Base-by-base conservation (phyloP, 2,797 vertebrate genomes). In the Columba guinea region DNA sequence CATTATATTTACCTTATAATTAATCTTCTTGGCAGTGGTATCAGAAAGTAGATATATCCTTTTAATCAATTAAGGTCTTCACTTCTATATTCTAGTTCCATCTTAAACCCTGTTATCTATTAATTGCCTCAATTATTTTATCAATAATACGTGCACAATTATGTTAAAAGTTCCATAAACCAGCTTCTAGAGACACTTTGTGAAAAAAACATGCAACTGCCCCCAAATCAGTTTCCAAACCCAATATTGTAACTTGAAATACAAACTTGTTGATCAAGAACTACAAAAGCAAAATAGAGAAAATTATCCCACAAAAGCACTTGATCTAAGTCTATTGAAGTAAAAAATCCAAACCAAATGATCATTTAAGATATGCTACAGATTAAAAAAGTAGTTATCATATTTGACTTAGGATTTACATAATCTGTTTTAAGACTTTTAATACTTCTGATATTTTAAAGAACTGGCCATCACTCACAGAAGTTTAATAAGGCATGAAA, bases 51-150 rank as follows among this genome's bases (percentile, higher is more conserved):
- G 37, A 62, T 62, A 92, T 82, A 91, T 93, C 13, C 46, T 96
- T 95, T 82, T 55, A 78, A 94, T 90, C 30, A 85, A 69, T 81
- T 91, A 91, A 77, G 44, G 39, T 75, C 20, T 78, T 94, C 7
- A 75, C 67, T 87, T 93, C 51, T 39, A 84, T 28, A 84, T 64
- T 67, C 56, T 65, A 56, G 56, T 56, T 93, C 53, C 60, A 92
- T 63, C 53, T 83, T 84, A 48, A 96, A 93, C 62, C 73, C 76
- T 56, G 59, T 58, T 84, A 89, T 12, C 2, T 55, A 93, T 30
- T 69, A 87, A 93, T 35, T 77, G 84, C 49, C 46, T 87, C 51
- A 92, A 74, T 64, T 82, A 68, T 65, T 96, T 95, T 85, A 74
- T 87, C 92, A 96, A 65, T 97, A 89, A 65, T n/a, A 28, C 23